Base-by-base conservation (phyloP, 2,888 invertebrate species). In the Acleris holmiana region DNA sequence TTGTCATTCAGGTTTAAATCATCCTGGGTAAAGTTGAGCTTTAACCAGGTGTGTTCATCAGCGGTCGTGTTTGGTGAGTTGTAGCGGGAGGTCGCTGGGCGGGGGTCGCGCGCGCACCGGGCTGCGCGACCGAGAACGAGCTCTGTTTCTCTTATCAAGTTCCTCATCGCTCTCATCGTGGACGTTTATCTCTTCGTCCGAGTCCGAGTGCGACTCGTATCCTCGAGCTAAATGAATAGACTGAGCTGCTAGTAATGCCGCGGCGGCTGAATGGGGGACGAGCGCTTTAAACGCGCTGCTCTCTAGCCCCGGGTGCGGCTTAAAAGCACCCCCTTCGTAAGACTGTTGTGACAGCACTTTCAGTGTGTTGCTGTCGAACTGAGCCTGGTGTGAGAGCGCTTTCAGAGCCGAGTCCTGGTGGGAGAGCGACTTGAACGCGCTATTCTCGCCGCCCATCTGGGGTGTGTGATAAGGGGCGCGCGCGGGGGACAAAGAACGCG, bases 391-490 rank as follows among this genome's bases (percentile, higher is more conserved):
- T 35, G 95, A 94, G 78, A 92, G 83, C 61, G 94, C 93, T 70
- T 93, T 94, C 69, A 94, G 91, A 64, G 94, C 93, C 56, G 94
- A 91, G 62, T 95, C 94, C 70, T 94, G 94, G 70, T 95, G 94
- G 59, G 95, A 94, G 71, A 96, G 93, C 21, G 96, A 95, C 73
- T 96, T 96, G 87, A 97, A 97, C 17, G 97, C 97, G 88, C 97
- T 97, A 93, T 97, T 96, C 93, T 97, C 97, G 91, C 97, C 97
- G 88, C 97, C 97, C 96, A 97, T 97, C 80, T 93, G 93, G 69
- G 93, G 93, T 74, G 93, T 86, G 84, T 91, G 93, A 84, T 93
- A 93, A 71, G 94, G 93, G 73, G 94, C 94, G 88, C 94, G 94
- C 91, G 93, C 94, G 94, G 93, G 90, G 91, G 93, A 93, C 84